A percentile compares a stretch with the other conserved stretches of the same genome.
Conservation (phyloP, 2,113 vertebrate species). For the Orientallactaga bullata region DNA sequence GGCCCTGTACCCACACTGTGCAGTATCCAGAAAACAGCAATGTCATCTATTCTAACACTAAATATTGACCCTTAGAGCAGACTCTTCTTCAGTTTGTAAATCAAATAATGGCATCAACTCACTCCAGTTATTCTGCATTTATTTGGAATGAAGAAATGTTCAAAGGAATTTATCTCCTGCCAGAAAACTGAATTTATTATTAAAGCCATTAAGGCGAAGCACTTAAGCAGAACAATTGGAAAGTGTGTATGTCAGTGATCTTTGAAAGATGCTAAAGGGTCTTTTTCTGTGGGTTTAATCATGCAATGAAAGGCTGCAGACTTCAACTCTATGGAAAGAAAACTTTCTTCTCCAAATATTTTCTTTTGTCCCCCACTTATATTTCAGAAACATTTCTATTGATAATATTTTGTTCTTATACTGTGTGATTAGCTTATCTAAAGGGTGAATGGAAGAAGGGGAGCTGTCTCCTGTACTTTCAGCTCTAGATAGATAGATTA, state of each 20-base stretch:
- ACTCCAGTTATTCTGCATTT: constrained; percentile 57
- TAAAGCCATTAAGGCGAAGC: constrained; percentile 65
- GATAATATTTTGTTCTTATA: background rate
- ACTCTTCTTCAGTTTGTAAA: constrained; percentile 44
- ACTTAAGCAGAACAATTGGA: constrained; percentile 64
- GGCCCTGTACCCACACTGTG: background rate
- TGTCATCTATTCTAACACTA: background rate
- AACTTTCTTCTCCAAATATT: constrained; percentile 50
- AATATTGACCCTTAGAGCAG: background rate
- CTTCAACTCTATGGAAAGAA: constrained; percentile 38
- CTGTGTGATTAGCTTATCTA: background rate
- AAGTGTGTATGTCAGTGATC: constrained; percentile 61
- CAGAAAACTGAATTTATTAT: constrained; percentile 73
- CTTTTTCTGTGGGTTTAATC: constrained; percentile 65
- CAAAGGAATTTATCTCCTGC: constrained; percentile 68
- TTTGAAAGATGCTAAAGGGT: constrained; percentile 62
- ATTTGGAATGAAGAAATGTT: constrained; percentile 66
- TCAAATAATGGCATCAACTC: constrained; percentile 20
- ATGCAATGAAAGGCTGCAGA: constrained; percentile 63
- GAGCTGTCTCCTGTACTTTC: background rate
- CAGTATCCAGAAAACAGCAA: background rate
- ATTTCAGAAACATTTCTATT: constrained; percentile 27
- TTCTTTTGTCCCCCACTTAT: background rate
- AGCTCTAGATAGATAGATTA: background rate
- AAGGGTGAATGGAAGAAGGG: background rate